Base-by-base conservation (phyloP, 2,888 invertebrate species). In the Drosophila paramelanica region DNA sequence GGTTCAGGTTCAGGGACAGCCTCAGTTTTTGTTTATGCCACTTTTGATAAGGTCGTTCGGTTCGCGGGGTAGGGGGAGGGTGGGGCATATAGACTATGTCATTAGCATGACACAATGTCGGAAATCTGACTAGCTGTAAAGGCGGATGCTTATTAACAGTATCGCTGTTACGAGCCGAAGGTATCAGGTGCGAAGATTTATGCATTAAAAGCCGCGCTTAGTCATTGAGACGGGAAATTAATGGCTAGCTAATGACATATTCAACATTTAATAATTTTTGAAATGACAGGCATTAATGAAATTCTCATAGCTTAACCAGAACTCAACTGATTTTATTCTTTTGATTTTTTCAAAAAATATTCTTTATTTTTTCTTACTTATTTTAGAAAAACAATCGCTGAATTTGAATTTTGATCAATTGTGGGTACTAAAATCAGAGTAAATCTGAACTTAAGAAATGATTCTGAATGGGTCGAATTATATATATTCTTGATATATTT, bases 1-100 rank as follows among this genome's bases (percentile, higher is more conserved):
- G 49, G 88, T 52, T 52, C 50, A 72, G 58, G 88, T 85, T 83
- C 82, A 88, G 49, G 88, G 82, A 36, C 61, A 69, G 65, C 57
- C 60, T 61, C 58, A 55, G 8, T 25, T 39, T 33, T 43, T 36
- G 39, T 62, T 31, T 10, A 31, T 31, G 31, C 31, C 31, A 14
- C n/a, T 25, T 38, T 41, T 39, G 77, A 53, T 50, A 62, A 77
- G 75, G 53, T 78, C 64, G 60, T 58, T 58, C 7, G 8, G 67
- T 20, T 59, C n/a, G 13, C 8, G 11, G 17, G 17, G 17, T 17
- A 39, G 27, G 23, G 11, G 39, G 45, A 11, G 31, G 2, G 50
- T 5, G 10, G 31, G 25, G 55, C 1, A 13, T 17, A 13, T 14
- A 7, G 13, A 42, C n/a, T 31, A 38, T 67, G 74, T 83, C 87